Base-by-base conservation (phyloP, 2,797 vertebrate species). In the Dallia pectoralis region DNA sequence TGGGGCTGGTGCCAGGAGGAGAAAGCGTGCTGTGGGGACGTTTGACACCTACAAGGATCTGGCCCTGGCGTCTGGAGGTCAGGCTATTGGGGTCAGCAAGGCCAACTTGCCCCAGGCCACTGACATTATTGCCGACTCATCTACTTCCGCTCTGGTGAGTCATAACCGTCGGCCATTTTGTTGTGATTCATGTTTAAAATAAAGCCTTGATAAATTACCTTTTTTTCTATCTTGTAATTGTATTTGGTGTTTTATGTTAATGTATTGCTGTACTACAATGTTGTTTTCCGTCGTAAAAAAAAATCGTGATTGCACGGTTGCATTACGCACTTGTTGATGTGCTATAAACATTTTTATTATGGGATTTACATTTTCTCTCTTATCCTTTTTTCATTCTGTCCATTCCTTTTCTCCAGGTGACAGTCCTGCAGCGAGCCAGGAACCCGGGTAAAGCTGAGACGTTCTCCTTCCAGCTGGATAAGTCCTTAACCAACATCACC, bases 1-100 rank as follows among this genome's bases (percentile, higher is more conserved):
- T 11, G 53, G 53, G 4, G 11, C 25, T 29, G 61, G 53, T 0
- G 0, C 0, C 0, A 0, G 0, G 0, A 4, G n/a, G 1, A 84
- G 80, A 16, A 61, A 33, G 1, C 88, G 90, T 22, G 77, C 53
- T 12, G 53, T 22, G 3, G 0, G 4, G 4, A 19, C 78, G 4
- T 90, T 92, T 63, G 9, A 73, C 0, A 81, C 86, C 66, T 94
- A 94, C 82, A 84, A 75, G 51, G 80, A 91, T 0, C 56, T 93
- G 70, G 89, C 93, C 69, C 77, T 90, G 74, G 87, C 87, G 14
- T 94, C 93, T 61, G 93, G 93, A 70, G 93, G 92, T 0, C 89
- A 90, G 77, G 89, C 86, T 25, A 93, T 94, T 36, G 16, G 76
- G 12, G 91, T 94, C 33, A 74, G 85, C 12, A 93, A 93, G 68